These are phyloP conservation scores for Perccottus glenii DNA, from an alignment of 2,113 vertebrate genomes.

Conservation along the genomic window DNA sequence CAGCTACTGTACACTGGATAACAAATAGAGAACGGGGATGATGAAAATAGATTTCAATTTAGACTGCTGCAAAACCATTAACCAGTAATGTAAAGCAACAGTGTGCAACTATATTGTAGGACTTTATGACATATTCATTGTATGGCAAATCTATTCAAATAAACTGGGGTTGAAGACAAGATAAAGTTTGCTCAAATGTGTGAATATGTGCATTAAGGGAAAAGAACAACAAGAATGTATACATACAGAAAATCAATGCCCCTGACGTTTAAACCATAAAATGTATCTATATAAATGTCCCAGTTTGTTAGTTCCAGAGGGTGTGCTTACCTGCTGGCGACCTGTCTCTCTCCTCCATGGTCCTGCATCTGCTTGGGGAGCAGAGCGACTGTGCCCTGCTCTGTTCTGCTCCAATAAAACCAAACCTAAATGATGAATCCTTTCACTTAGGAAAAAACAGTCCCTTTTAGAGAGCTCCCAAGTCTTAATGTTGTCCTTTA, in stretches of 20 bases:
- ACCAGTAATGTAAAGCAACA: background rate
- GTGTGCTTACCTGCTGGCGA: constrained; percentile 71
- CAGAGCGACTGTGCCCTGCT: constrained; percentile 58
- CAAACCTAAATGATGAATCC: constrained; percentile 8
- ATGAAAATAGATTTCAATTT: constrained; percentile 6
- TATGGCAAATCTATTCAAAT: background rate
- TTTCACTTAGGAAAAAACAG: constrained; percentile 2
- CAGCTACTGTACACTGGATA: constrained; percentile 16
- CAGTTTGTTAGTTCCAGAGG: background rate
- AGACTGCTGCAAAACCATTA: constrained; percentile 1
- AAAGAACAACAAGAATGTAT: too few species aligned
- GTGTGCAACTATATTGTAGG: background rate
- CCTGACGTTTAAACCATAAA: too few species aligned
- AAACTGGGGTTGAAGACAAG: background rate
- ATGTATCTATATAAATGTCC: too few species aligned
- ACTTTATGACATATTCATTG: background rate
- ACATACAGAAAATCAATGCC: too few species aligned
- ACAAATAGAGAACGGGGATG: constrained; percentile 20
- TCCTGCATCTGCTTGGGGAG: constrained; percentile 77
- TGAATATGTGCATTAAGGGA: too few species aligned
- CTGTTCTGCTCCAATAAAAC: constrained; percentile 17
- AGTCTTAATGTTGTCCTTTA: constrained; percentile 15
- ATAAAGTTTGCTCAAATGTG: background rate
- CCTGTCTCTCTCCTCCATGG: constrained; percentile 81
- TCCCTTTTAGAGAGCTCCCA: background rate